Percentiles rank a stretch among this genome's conserved stretches.
These are phyloP conservation scores for Omphaloscelis lunosa DNA, from an alignment of 2,888 invertebrate genomes.

Conservation along the genomic window DNA sequence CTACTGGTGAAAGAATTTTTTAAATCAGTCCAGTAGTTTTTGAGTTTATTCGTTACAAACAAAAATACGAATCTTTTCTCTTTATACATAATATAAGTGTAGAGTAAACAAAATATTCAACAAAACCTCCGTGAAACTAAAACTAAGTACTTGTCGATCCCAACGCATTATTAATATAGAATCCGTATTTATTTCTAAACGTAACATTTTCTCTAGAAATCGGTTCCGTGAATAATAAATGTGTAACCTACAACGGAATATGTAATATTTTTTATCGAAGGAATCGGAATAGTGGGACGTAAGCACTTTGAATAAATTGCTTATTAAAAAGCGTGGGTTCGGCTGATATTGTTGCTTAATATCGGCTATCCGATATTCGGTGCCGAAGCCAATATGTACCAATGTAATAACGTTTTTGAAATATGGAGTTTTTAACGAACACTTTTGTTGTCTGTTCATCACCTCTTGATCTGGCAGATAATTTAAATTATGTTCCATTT, in stretches of 20 bases:
- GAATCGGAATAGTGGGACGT: slow-evolving; percentile 45
- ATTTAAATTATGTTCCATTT: not conserved
- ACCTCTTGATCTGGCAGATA: not conserved
- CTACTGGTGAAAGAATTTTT: too few species aligned
- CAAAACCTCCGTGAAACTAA: slow-evolving; percentile 3
- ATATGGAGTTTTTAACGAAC: not conserved
- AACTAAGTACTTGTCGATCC: slow-evolving; percentile 6
- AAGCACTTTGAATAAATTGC: slow-evolving; percentile 58
- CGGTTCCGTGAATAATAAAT: slow-evolving; percentile 45
- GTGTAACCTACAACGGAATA: slow-evolving; percentile 39
- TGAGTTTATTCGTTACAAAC: too few species aligned
- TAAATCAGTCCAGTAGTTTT: too few species aligned
- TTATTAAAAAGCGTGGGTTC: slow-evolving; percentile 54
- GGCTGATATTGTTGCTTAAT: slow-evolving; percentile 33
- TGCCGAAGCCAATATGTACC: slow-evolving; percentile 11
- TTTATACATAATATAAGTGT: too few species aligned
- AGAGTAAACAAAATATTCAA: not conserved
- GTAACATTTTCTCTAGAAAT: slow-evolving; percentile 32
- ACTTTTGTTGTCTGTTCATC: not conserved
- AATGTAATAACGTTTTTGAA: not conserved
- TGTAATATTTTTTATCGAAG: slow-evolving; percentile 50
- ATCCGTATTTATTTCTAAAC: slow-evolving; percentile 30
- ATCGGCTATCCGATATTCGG: slow-evolving; percentile 31
- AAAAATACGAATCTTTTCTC: too few species aligned
- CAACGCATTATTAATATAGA: slow-evolving; percentile 38